Evolutionary conservation across 1,140 invertebrate species (phyloP).

Genomic region (Drosophila sulfurigaster): DNA sequence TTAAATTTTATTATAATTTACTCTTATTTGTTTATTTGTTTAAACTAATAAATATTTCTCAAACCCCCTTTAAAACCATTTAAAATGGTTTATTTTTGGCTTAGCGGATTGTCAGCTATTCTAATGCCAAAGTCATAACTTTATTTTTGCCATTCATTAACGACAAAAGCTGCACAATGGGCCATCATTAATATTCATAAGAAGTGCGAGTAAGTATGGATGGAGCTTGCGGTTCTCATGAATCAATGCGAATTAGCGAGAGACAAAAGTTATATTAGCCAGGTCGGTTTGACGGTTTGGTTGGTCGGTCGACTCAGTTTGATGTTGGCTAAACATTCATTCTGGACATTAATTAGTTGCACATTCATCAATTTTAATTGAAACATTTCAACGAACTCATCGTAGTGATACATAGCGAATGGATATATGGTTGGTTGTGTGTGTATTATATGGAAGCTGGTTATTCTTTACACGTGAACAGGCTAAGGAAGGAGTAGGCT

Average conservation of each 20-base stretch:
- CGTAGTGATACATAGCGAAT: conserved; percentile 22
- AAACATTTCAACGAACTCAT: conserved; percentile 57
- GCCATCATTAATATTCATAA: conserved; percentile 75
- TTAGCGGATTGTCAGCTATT: not conserved
- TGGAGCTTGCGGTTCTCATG: conserved; percentile 28
- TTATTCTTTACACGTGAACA: conserved; percentile 58
- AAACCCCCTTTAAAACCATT: not conserved
- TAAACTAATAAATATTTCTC: not conserved
- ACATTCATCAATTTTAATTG: conserved; percentile 84
- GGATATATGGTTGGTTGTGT: not conserved
- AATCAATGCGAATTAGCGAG: conserved; percentile 59
- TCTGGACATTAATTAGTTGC: conserved; percentile 72
- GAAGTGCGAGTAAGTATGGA: not conserved
- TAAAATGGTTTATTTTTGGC: not conserved
- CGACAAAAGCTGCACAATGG: conserved; percentile 54
- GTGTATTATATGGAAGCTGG: conserved; percentile 14
- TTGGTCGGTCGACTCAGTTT: not conserved
- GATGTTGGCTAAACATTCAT: conserved; percentile 30
- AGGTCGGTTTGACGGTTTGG: conserved; percentile 17
- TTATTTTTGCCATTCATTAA: not conserved
- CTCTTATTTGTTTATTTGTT: not conserved
- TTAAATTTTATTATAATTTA: too few relatives aligned
- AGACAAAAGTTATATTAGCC: conserved; percentile 71
- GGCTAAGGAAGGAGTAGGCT: conserved; percentile 27
- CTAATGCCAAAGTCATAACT: not conserved